Base-by-base conservation (phyloP, 2,113 vertebrate species). In the Gorsachius goisagi region DNA sequence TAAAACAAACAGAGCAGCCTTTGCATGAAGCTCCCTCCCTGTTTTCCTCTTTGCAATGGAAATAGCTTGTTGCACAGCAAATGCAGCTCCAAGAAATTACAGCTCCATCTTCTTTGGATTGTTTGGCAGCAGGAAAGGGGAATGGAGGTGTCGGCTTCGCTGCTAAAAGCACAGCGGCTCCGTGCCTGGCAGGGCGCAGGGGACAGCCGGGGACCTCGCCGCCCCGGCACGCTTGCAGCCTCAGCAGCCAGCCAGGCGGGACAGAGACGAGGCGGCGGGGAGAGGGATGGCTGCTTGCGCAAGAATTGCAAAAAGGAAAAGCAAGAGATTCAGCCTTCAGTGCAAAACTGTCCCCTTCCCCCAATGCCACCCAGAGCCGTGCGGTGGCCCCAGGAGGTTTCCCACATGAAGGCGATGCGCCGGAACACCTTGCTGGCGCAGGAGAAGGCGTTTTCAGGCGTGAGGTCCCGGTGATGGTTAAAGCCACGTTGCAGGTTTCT, bases 381-480 rank as follows among this genome's bases (percentile, higher is more conserved):
- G 15, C 47, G 20, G 47, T 47, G 27, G 55, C 47, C 39, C 28
- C 15, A 1, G 39, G 50, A 49, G 28, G 30, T 58, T 76, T 77
- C 79, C 55, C 30, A 1, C 0, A 9, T 8, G 24, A 24, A 67
- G 44, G 2, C 55, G 26, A 53, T 73, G n/a, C 39, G 52, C 27
- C 0, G 2, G 76, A 68, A 53, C 37, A 6, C 59, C 23, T 26
- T 16, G 18, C 6, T 0, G 6, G 33, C 15, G 8, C 44, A 2
- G 2, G 5, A 3, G 5, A n/a, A 17, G 55, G 59, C 0, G 0
- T 64, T 87, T 74, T n/a, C 41, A 15, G 78, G 33, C 2, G 0
- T 19, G 44, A 60, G 45, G 47, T 90, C 27, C 26, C 0, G 4
- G n/a, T 50, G 74, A 10, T 72, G 62, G 52, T 55, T 55, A 50